phyloP scores from a whole-genome alignment of 2,113 vertebrate genomes.

The Dipodomys merriami region DNA sequence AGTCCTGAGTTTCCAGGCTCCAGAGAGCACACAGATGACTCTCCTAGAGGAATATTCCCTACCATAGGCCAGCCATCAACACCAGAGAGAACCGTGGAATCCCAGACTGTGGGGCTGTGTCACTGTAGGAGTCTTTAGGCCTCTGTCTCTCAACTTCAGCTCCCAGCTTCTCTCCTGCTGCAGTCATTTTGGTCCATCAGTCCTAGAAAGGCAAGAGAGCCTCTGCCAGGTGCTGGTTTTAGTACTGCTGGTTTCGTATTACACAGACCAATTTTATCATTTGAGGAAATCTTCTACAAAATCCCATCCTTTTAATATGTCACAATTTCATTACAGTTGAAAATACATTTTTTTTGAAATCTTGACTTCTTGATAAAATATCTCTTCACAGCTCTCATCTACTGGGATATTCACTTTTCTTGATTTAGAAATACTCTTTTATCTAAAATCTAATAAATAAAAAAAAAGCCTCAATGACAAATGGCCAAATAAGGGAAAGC shows the following conservation, averaged over 20 bases:
- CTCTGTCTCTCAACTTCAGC: not conserved
- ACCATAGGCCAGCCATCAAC: not conserved
- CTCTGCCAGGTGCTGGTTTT: rapidly evolving
- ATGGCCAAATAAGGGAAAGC: not conserved
- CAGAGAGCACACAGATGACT: not conserved
- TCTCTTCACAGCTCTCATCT: not conserved
- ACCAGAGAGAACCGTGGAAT: too few relatives aligned
- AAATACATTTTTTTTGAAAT: not conserved
- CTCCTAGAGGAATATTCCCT: not conserved
- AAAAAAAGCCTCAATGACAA: not conserved
- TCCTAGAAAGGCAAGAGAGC: not conserved
- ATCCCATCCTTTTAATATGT: not conserved
- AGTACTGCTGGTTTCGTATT: not conserved
- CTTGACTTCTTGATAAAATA: constrained; percentile 13
- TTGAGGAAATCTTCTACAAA: not conserved
- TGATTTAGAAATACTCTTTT: not conserved
- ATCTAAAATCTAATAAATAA: not conserved
- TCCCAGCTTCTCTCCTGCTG: rapidly evolving
- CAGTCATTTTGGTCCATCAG: rapidly evolving
- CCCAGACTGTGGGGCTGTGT: not conserved
- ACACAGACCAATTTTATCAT: not conserved
- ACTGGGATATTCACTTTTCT: not conserved
- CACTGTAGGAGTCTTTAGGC: too few relatives aligned
- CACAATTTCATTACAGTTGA: not conserved
- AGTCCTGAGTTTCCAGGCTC: not conserved